These are phyloP conservation scores for Tor tambroides DNA, from an alignment of 2,113 vertebrate species.

Conservation along the genomic window DNA sequence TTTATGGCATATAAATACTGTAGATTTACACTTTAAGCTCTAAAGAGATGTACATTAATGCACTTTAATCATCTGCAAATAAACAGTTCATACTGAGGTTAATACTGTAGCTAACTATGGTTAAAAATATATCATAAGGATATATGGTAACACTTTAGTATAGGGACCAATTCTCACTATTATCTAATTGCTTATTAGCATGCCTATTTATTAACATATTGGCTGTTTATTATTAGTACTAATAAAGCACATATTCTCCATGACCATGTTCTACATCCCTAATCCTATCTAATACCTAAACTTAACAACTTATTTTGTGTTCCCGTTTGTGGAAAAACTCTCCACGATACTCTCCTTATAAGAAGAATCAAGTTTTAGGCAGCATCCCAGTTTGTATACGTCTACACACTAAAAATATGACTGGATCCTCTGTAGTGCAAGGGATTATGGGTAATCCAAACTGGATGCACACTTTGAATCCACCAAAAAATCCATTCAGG, in stretches of 20 bases:
- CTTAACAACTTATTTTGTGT: neutral
- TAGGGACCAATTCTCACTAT: too few species aligned
- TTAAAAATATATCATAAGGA: neutral
- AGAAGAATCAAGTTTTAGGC: neutral
- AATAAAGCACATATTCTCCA: too few species aligned
- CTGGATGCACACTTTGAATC: too few species aligned
- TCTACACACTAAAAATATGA: neutral
- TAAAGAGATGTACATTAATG: neutral
- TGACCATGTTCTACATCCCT: too few species aligned
- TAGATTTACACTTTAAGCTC: conserved; percentile 1
- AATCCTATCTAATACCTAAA: too few species aligned
- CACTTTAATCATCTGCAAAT: neutral
- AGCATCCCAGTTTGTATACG: neutral
- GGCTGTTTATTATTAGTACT: too few species aligned
- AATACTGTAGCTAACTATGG: neutral
- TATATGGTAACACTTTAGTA: too few species aligned
- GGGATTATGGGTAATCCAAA: neutral
- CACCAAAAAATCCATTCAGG: neutral
- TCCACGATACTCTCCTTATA: neutral
- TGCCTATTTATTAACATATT: too few species aligned
- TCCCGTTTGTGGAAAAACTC: neutral
- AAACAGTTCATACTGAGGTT: neutral
- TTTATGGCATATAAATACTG: conserved; percentile 4
- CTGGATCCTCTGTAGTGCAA: neutral
- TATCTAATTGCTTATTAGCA: too few species aligned